Base-by-base conservation (phyloP, 2,888 invertebrate genomes). In the Exocentrus adspersus region DNA sequence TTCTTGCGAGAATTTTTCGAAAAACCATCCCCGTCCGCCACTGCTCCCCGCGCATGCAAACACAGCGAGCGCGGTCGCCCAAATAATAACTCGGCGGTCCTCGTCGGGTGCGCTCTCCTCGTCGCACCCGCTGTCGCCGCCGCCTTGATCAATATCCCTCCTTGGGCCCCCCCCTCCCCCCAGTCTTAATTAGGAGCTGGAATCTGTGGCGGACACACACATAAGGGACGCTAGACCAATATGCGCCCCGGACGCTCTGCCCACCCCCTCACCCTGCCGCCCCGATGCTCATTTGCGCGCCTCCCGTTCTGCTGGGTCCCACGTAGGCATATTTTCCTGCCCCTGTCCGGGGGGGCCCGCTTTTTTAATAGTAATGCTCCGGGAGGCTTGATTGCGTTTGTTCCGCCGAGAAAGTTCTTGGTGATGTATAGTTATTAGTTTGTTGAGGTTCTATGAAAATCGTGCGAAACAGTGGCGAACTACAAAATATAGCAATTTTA, bases 131-230 rank as follows among this genome's bases (percentile, higher is more conserved):
- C 76, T 74, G 72, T 72, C 71, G 71, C 73, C 73, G 67, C 72
- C 79, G 79, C 79, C 81, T 82, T 83, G 82, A 83, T 83, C 83
- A 82, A 83, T 83, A 83, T 80, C 80, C 82, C 80, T 80, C 78
- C 81, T 81, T 82, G 80, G 80, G 75, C 75, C 75, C 77, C 64
- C 75, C 77, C 64, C 80, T 79, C 85, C 86, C 87, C 89, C 87
- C 87, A 85, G 89, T 90, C 90, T 90, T 90, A 91, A 91, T 91
- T 91, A 91, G 90, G 89, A 90, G 89, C 89, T 88, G 88, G 89
- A 90, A 90, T 90, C 90, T 90, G 90, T 87, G 88, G 89, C 89
- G 89, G 90, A 90, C 90, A 89, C 89, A 89, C 89, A 88, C 89
- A 83, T 82, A 81, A 81, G 80, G 81, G 81, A 81, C 79, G 80